Evolutionary conservation across 2,113 vertebrate species (phyloP).

Genomic region (Pedionomus torquatus): DNA sequence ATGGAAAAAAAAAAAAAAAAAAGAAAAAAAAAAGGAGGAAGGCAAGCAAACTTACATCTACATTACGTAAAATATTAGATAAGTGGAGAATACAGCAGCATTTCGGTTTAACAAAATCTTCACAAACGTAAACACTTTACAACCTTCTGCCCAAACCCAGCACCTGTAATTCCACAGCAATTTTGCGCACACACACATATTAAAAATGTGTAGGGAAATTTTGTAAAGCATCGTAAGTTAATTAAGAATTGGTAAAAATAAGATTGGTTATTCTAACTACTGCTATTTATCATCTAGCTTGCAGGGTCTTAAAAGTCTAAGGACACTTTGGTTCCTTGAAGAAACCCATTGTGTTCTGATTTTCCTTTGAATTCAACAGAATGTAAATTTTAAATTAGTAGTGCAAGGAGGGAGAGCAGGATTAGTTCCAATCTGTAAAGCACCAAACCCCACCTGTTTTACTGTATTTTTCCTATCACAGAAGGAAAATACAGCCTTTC

Average conservation of each 20-base stretch:
- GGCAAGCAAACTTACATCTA: constrained; percentile 23
- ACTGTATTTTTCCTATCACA: not conserved
- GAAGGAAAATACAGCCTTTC: not conserved
- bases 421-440: not conserved
- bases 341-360: not conserved
- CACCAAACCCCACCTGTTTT: not conserved
- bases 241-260: not conserved
- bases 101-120: not conserved
- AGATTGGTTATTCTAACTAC: not conserved
- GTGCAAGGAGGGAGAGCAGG: not conserved
- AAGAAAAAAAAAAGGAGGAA: not conserved
- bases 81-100: not conserved
- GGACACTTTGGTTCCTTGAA: not conserved
- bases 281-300: not conserved
- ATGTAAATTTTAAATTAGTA: not conserved
- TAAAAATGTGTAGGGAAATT: not conserved
- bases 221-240: not conserved
- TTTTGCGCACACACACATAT: not conserved
- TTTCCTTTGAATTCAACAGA: not conserved
- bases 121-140: not conserved
- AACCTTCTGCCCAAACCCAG: not conserved
- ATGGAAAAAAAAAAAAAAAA: not conserved
- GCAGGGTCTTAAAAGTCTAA: not conserved
- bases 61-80: not conserved
- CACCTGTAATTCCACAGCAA: not conserved